These are phyloP conservation scores for Pseudorectes ferrugineus DNA, from an alignment of 2,113 vertebrate genomes.

Conservation along the genomic window DNA sequence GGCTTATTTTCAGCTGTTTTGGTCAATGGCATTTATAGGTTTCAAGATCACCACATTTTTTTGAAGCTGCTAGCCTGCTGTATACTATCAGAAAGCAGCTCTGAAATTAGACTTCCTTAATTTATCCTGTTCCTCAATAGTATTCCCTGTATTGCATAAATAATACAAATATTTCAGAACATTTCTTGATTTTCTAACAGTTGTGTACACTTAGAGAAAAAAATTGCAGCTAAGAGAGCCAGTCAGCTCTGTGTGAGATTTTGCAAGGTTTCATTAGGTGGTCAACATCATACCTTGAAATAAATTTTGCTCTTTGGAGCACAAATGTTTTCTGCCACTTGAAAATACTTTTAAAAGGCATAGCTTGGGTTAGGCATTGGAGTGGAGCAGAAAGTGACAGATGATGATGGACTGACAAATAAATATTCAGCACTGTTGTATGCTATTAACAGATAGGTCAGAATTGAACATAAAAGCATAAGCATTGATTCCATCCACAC, in stretches of 20 bases:
- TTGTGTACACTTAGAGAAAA: background rate
- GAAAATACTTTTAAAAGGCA: background rate
- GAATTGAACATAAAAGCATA: background rate
- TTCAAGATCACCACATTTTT: background rate
- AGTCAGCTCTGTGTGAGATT: fast-evolving
- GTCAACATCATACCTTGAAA: background rate
- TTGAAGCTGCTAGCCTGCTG: background rate
- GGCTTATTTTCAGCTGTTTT: background rate
- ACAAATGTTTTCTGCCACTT: background rate
- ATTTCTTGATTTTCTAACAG: background rate
- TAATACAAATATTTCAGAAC: background rate
- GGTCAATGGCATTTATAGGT: background rate
- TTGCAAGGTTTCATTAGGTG: background rate
- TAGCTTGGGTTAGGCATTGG: background rate
- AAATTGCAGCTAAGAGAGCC: background rate
- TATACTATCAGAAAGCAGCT: background rate
- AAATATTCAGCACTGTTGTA: background rate
- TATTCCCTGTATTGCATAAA: background rate
- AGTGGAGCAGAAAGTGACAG: background rate
- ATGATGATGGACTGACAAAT: background rate
- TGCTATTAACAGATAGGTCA: background rate
- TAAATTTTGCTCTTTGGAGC: background rate
- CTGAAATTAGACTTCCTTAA: background rate
- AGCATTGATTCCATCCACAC: background rate
- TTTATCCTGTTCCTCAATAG: background rate